Conservation (phyloP, 2,888 invertebrate genomes). For the Hetaerina titia region DNA sequence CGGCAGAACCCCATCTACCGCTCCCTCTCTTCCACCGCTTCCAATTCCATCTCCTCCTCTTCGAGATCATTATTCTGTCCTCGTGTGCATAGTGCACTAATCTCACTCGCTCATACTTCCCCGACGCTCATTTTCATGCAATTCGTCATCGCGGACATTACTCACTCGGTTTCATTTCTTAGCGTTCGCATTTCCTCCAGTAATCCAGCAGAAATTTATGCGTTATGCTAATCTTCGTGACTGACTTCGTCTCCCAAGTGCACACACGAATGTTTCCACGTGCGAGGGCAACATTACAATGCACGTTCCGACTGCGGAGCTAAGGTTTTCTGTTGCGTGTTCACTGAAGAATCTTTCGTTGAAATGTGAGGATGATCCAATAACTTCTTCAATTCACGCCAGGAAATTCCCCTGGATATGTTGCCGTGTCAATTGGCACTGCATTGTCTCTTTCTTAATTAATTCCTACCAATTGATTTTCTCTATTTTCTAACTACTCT, state of each 20-base stretch:
- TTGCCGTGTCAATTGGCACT: too few relatives aligned
- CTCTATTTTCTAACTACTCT: too few relatives aligned
- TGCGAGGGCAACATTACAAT: neutral
- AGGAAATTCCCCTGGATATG: too few relatives aligned
- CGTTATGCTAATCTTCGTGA: neutral
- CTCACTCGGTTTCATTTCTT: neutral
- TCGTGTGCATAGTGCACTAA: neutral
- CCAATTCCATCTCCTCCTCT: neutral
- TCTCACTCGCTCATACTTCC: neutral
- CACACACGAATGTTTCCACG: neutral
- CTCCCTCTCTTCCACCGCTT: neutral
- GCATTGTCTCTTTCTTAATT: too few relatives aligned
- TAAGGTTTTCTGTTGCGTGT: too few relatives aligned
- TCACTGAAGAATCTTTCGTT: too few relatives aligned
- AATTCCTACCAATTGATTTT: too few relatives aligned
- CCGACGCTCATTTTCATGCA: neutral
- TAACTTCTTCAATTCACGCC: too few relatives aligned
- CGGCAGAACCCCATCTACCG: neutral
- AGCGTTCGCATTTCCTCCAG: neutral
- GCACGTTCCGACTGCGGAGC: neutral
- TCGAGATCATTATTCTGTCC: neutral
- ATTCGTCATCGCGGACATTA: slow-evolving; percentile 3
- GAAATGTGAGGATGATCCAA: too few relatives aligned
- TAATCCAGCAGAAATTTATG: slow-evolving; percentile 14
- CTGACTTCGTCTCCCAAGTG: neutral